phyloP scores from a whole-genome alignment of 2,888 invertebrate species.

The Microctonus aethiopoides region DNA sequence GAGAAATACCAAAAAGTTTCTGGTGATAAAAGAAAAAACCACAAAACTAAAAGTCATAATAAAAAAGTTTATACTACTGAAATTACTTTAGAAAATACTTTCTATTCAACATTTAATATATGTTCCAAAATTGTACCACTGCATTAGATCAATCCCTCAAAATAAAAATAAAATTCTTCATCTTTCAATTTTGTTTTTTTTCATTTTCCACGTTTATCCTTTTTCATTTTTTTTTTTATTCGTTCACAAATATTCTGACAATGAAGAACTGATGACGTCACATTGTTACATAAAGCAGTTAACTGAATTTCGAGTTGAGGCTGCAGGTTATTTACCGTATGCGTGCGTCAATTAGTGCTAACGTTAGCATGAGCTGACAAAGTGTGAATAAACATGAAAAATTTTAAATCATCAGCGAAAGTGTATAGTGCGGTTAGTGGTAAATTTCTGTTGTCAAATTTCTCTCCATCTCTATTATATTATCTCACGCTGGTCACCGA shows the following conservation, averaged over 20 bases:
- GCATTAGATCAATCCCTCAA: not conserved
- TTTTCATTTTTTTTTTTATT: constrained; percentile 7
- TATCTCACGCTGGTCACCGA: not conserved
- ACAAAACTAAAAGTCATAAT: not conserved
- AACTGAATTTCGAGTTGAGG: constrained; percentile 40
- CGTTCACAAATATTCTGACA: not conserved
- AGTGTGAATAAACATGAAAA: not conserved
- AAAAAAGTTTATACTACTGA: not conserved
- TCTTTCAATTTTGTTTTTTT: no score
- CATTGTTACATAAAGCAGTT: constrained; percentile 3
- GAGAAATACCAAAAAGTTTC: not conserved
- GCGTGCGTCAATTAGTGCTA: constrained; percentile 42
- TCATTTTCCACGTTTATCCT: not conserved
- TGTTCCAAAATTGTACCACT: not conserved
- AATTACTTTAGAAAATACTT: constrained; percentile 8
- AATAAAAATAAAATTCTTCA: not conserved
- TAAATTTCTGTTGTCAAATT: not conserved
- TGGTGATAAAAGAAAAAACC: not conserved
- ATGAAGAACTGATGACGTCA: constrained; percentile 36
- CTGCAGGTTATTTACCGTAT: constrained; percentile 36
- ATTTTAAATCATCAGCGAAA: constrained; percentile 5
- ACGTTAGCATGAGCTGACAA: constrained; percentile 13
- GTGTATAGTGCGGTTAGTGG: not conserved
- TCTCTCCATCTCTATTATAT: not conserved
- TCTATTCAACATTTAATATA: not conserved